Evolutionary conservation across 2,113 vertebrate genomes (phyloP).

Genomic region (Alethe castanea): DNA sequence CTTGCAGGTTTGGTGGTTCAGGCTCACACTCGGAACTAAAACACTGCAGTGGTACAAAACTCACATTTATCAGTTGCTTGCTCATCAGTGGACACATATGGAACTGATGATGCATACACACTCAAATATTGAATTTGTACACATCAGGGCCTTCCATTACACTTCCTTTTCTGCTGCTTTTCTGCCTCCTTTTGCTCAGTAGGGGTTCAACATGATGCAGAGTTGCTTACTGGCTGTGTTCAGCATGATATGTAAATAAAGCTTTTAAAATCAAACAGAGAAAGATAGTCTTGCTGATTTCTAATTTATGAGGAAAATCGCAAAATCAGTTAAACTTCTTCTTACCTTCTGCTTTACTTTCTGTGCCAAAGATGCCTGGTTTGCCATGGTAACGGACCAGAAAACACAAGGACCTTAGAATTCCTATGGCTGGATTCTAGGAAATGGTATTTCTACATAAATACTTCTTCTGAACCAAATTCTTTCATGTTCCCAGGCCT

Average conservation of each 20-base stretch:
- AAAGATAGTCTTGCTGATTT: not conserved
- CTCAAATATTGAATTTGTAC: not conserved
- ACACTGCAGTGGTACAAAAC: not conserved
- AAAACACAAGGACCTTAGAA: not conserved
- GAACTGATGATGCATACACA: not conserved
- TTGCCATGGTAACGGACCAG: fast-evolving
- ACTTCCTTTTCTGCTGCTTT: not conserved
- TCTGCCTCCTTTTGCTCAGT: not conserved
- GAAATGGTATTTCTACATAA: not conserved
- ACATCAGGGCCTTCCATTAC: not conserved
- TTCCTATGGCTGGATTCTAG: not conserved
- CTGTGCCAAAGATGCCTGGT: not conserved
- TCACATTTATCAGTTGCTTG: not conserved
- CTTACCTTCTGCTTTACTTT: not conserved
- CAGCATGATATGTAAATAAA: not conserved
- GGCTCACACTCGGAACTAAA: not conserved
- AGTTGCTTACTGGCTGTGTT: not conserved
- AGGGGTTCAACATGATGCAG: fast-evolving
- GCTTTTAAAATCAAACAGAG: not conserved
- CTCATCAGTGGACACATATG: not conserved
- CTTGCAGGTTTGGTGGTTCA: not conserved
- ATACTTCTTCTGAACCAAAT: not conserved
- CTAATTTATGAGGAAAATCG: not conserved
- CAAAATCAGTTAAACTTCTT: not conserved
- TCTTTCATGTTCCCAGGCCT: not conserved